Conservation (phyloP, 2,113 vertebrate species). For the Crotalus viridis region DNA sequence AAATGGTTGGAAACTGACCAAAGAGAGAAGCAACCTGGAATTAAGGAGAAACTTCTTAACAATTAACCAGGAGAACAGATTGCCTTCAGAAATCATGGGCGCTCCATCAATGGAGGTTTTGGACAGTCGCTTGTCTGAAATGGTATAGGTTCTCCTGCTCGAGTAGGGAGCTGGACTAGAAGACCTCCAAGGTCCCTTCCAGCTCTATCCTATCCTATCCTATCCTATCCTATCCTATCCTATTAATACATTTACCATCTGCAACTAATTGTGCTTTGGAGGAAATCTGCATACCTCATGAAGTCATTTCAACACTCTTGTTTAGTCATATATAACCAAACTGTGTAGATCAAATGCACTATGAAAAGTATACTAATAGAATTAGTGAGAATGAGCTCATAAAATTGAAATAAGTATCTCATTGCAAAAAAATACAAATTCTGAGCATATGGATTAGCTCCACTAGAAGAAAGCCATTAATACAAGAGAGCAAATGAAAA, state of each 20-base stretch:
- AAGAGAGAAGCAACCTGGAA: too few species aligned
- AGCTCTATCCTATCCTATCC: too few species aligned
- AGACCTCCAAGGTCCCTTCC: too few species aligned
- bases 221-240: too few species aligned
- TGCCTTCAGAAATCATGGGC: too few species aligned
- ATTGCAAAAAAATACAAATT: constrained; percentile 54
- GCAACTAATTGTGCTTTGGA: constrained; percentile 35
- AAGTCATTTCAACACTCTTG: constrained; percentile 37
- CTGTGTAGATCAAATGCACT: constrained; percentile 29
- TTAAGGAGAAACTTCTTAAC: too few species aligned
- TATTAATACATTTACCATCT: constrained; percentile 25
- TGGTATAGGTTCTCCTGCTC: too few species aligned
- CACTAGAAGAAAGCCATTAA: constrained; percentile 59
- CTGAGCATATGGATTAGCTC: constrained; percentile 63
- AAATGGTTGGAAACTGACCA: too few species aligned
- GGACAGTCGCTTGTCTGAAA: too few species aligned
- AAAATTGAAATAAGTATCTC: constrained; percentile 53
- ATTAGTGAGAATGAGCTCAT: constrained; percentile 55
- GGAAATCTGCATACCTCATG: background rate
- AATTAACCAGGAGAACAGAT: too few species aligned
- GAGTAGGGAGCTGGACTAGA: too few species aligned
- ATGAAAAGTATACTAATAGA: constrained; percentile 55
- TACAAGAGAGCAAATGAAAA: constrained; percentile 60
- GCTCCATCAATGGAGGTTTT: too few species aligned
- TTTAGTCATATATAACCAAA: constrained; percentile 19